Base-by-base conservation (phyloP, 2,797 vertebrate genomes). In the Rhodeus uyekii region DNA sequence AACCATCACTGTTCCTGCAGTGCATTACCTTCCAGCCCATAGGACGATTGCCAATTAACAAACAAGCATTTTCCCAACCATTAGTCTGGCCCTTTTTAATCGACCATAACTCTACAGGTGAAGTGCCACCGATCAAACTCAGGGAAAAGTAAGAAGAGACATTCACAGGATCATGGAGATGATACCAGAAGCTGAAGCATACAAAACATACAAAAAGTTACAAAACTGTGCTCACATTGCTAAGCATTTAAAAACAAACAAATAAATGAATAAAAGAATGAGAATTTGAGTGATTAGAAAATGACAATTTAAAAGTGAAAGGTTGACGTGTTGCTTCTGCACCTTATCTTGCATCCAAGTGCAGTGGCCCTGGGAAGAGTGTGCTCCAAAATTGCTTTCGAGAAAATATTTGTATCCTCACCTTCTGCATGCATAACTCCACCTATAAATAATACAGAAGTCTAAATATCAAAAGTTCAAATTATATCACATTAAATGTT, bases 151-250 rank as follows among this genome's bases (percentile, higher is more conserved):
- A 1, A 3, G 48, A 48, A 1, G 50, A 4, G 1, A 6, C 1
- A 16, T 53, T 38, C 0, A 0, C 0, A 0, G 27, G 2, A 27
- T 84, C 19, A 81, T 88, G 34, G 78, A 94, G 88, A 81, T 94
- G 80, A 86, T 93, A 95, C 93, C 93, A 95, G 87, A 95, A 95
- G 27, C 95, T 95, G 86, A 81, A 91, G 91, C 1, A 75, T n/a
- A n/a, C n/a, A n/a, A n/a, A n/a, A n/a, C n/a, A n/a, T n/a, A n/a
- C n/a, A 46, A 39, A 46, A 6, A 16, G 29, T 34, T 19, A n/a
- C 50, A 63, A 61, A 8, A 71, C 42, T 77, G 53, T 67, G 18
- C 32, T 60, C 29, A 38, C 22, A 22, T 32, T 55, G 24, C n/a
- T 29, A 53, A 50, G 9, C 34, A 44, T 67, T 16, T 0, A 3